These are phyloP conservation scores for Hassar affinis DNA, from an alignment of 2,113 vertebrate species.

Conservation along the genomic window DNA sequence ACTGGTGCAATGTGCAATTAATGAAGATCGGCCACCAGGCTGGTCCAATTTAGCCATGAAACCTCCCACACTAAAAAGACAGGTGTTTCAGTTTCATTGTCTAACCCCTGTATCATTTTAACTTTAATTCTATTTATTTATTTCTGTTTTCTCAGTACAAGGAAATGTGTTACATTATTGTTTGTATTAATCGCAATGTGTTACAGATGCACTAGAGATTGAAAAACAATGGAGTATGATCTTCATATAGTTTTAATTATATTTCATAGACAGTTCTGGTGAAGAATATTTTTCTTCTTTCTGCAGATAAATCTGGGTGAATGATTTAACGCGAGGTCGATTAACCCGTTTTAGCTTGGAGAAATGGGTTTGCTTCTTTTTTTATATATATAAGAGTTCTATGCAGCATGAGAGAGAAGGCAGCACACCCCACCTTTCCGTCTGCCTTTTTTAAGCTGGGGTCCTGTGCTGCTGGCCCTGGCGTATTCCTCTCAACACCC, in stretches of 20 bases:
- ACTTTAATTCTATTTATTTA: too few species aligned
- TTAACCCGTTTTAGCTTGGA: not conserved
- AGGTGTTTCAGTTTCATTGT: too few species aligned
- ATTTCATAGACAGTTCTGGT: not conserved
- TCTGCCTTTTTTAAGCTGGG: constrained; percentile 35
- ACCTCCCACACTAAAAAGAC: too few species aligned
- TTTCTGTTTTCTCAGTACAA: not conserved
- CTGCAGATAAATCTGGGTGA: not conserved
- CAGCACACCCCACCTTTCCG: not conserved
- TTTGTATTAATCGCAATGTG: too few species aligned
- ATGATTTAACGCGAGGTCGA: not conserved
- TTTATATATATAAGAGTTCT: too few species aligned
- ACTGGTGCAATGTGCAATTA: too few species aligned
- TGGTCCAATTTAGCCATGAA: too few species aligned
- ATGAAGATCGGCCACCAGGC: too few species aligned
- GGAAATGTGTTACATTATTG: not conserved
- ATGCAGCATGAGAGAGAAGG: constrained; percentile 8
- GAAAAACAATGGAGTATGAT: not conserved
- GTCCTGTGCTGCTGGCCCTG: constrained; percentile 59
- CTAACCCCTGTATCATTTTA: too few species aligned
- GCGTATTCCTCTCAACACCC: constrained; percentile 75
- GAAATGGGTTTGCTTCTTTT: not conserved
- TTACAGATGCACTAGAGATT: not conserved
- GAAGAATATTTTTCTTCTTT: not conserved
- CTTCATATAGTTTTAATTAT: not conserved